A percentile compares a stretch with the other conserved stretches of the same genome.
Conservation (phyloP, 2,888 invertebrate genomes). For the Craniophora ligustri region DNA sequence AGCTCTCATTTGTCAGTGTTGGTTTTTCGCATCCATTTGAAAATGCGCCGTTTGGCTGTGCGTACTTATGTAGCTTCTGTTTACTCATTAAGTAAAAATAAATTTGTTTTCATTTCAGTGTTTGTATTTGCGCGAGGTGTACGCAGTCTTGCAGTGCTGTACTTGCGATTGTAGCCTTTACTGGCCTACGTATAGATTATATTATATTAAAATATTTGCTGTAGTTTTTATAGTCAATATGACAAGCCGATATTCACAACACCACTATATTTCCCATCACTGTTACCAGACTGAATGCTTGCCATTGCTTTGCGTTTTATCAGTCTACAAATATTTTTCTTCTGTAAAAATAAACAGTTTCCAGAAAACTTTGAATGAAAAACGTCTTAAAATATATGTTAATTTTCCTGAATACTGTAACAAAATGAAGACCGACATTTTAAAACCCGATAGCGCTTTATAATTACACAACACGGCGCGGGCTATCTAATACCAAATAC, state of each 20-base stretch:
- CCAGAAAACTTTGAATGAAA: conserved; percentile 11
- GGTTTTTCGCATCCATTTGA: conserved; percentile 45
- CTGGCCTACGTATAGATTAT: not conserved
- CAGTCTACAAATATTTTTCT: not conserved
- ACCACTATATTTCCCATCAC: not conserved
- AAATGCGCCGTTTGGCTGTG: conserved; percentile 33
- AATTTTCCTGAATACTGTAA: conserved; percentile 36
- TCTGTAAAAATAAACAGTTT: not conserved
- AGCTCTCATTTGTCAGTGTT: conserved; percentile 61
- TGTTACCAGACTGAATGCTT: not conserved
- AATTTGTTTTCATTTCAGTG: conserved; percentile 12
- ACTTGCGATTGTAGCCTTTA: conserved; percentile 4
- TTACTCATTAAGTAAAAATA: conserved; percentile 44
- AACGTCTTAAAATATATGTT: conserved; percentile 22
- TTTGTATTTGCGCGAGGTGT: conserved; percentile 1
- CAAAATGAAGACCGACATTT: conserved; percentile 28
- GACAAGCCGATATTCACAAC: not conserved
- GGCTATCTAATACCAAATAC: conserved; percentile 63
- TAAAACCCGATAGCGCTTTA: conserved; percentile 38
- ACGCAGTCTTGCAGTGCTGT: not conserved
- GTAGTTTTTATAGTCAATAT: not conserved
- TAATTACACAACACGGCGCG: conserved; percentile 56
- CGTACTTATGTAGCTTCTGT: conserved; percentile 25
- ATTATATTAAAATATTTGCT: conserved; percentile 5
- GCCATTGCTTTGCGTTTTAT: too few species aligned